A percentile compares a stretch with the other conserved stretches of the same genome.
These are phyloP conservation scores for Rhagoletis zephyria DNA, from an alignment of 1,140 invertebrate genomes.

Conservation along the genomic window DNA sequence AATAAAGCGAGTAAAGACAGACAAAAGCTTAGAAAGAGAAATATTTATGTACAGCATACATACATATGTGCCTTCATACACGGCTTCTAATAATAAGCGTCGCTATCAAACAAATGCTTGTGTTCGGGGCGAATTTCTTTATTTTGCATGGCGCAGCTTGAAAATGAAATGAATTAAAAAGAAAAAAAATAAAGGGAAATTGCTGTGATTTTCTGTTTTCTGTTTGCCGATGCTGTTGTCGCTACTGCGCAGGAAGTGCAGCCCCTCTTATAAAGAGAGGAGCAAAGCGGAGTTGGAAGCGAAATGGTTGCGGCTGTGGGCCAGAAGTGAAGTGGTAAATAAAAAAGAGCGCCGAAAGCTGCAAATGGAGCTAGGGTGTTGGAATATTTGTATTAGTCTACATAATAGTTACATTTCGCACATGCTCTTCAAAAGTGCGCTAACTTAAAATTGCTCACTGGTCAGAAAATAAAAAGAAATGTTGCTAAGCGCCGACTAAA, in stretches of 20 bases:
- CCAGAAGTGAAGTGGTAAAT: background rate
- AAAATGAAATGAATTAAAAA: background rate
- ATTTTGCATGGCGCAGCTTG: background rate
- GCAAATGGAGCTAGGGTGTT: background rate
- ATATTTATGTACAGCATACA: conserved; percentile 1
- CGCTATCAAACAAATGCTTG: background rate
- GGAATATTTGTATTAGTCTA: background rate
- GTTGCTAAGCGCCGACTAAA: too few relatives aligned
- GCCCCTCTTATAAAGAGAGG: background rate
- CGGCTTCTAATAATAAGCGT: conserved; percentile 22
- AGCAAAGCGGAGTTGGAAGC: background rate
- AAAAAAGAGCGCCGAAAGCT: background rate
- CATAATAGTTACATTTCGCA: too few relatives aligned
- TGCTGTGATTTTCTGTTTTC: background rate
- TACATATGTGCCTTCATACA: too few relatives aligned
- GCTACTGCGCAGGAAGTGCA: conserved; percentile 15
- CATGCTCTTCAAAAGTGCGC: too few relatives aligned
- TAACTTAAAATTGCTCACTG: too few relatives aligned
- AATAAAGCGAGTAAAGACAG: background rate
- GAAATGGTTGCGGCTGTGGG: background rate
- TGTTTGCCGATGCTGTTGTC: background rate
- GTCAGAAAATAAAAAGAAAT: too few relatives aligned
- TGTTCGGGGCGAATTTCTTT: conserved; percentile 18
- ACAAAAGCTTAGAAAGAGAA: conserved; percentile 48
- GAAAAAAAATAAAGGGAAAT: conserved; percentile 32